phyloP scores from a whole-genome alignment of 2,797 vertebrate species.

The Paramormyrops hopkinsi region DNA sequence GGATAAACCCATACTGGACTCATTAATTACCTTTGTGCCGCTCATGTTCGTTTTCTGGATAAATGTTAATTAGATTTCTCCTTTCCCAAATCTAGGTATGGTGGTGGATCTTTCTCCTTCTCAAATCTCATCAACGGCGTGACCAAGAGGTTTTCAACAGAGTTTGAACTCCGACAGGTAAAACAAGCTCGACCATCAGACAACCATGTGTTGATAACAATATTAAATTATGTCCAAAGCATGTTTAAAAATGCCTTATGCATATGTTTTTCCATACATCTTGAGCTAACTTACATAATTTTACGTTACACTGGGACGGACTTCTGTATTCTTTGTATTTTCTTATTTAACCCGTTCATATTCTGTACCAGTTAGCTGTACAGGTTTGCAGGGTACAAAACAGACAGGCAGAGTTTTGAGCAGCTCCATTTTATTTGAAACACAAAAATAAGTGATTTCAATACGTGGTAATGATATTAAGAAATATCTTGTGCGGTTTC shows the following conservation, averaged over 20 bases:
- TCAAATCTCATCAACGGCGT: slow-evolving; percentile 65
- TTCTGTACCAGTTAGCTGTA: not conserved
- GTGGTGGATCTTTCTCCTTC: slow-evolving; percentile 82
- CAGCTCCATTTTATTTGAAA: not conserved
- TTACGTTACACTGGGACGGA: not conserved
- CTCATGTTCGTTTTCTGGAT: not conserved
- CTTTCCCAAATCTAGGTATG: slow-evolving; percentile 59
- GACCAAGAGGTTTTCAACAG: slow-evolving; percentile 66
- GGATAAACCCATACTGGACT: not conserved
- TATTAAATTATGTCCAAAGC: too few relatives aligned
- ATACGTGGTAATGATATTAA: not conserved
- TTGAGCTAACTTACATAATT: not conserved
- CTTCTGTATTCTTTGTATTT: not conserved
- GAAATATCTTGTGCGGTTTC: not conserved
- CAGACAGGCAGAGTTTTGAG: not conserved
- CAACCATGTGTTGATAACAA: not conserved
- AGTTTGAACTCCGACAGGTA: slow-evolving; percentile 74
- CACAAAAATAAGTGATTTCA: not conserved
- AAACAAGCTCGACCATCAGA: slow-evolving; percentile 19
- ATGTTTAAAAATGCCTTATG: not conserved
- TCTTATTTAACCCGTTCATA: not conserved
- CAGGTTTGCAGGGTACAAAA: not conserved
- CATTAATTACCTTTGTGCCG: not conserved
- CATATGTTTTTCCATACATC: not conserved
- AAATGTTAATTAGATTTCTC: not conserved